Base-by-base conservation (phyloP, 2,113 vertebrate genomes). In the Paratilapia polleni region DNA sequence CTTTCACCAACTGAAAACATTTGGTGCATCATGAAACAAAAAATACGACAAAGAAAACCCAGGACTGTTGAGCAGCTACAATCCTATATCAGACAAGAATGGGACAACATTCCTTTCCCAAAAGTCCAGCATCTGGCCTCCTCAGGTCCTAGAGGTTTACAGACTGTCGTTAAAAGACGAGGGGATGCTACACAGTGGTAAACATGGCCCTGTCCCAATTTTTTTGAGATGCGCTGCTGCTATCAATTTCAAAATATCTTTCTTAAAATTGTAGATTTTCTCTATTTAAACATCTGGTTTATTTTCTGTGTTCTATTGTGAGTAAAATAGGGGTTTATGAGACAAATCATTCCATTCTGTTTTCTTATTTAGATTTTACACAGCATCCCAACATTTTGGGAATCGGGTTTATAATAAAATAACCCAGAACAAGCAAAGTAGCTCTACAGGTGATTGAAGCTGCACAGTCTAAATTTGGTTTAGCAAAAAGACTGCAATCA, bases 401-500 rank as follows among this genome's bases (percentile, higher is more conserved):
- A 26, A 8, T 38, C 43, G 43, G n/a, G 43, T 36, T 31, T 31
- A 4, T 31, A 31, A 31, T 3, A 31, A 7, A 41, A 41, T 41
- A 41, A 10, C 38, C 38, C 38, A 41, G 38, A 41, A 41, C 8
- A 41, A 36, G 4, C 6, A 36, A 41, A 10, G 38, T 19, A 0
- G 8, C 41, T 47, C 41, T 38, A 22, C 41, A 56, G 62, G 38
- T 66, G 59, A 77, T 85, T 36, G 4, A 56, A 41, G 24, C 66
- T 74, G 73, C 56, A 20, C 8, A 8, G 22, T 56, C 74, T 63
- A 28, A 68, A 82, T 81, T 66, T 41, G 57, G 13, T 85, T 77
- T 76, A 66, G 76, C 81, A n/a, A 80, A 89, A 38, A 38, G 60
- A 78, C 54, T 17, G 12, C 81, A 82, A 84, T 84, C 87, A 88